These are phyloP conservation scores for Zaprionus africanus DNA, from an alignment of 1,140 invertebrate genomes.

Conservation along the genomic window DNA sequence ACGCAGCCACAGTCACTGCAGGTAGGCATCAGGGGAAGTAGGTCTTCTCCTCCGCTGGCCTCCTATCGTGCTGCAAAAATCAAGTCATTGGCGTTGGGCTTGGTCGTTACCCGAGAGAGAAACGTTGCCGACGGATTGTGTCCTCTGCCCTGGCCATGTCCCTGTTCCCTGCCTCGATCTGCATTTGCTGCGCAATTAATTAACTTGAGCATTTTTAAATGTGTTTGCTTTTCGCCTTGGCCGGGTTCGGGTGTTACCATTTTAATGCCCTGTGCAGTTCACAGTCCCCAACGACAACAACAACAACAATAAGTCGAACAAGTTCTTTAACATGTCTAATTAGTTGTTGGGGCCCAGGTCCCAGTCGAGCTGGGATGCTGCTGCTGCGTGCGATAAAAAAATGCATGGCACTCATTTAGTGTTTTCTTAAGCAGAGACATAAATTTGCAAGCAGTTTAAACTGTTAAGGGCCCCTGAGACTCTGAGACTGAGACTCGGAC, in stretches of 20 bases:
- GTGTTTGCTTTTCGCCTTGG: constrained; percentile 62
- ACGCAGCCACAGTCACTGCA: constrained; percentile 29
- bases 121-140: constrained; percentile 9
- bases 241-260: constrained; percentile 70
- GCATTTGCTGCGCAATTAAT: constrained; percentile 78
- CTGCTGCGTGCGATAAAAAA: constrained; percentile 77
- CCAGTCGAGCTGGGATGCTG: constrained; percentile 24
- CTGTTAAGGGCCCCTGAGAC: not conserved
- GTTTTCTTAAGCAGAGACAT: constrained; percentile 80
- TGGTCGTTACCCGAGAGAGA: constrained; percentile 29
- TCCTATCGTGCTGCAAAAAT: constrained; percentile 70
- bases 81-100: constrained; percentile 75
- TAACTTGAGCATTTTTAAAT: constrained; percentile 82
- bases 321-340: constrained; percentile 83
- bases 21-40: constrained; percentile 5
- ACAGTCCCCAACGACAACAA: constrained; percentile 36
- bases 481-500: constrained; percentile 18
- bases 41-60: constrained; percentile 10
- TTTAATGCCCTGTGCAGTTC: constrained; percentile 59
- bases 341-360: constrained; percentile 67
- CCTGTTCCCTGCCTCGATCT: constrained; percentile 34
- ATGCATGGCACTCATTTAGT: constrained; percentile 82
- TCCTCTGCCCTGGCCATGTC: constrained; percentile 17
- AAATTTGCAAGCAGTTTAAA: constrained; percentile 79
- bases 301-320: constrained; percentile 61